Percentiles rank a stretch among this genome's conserved stretches.
Evolutionary conservation across 2,797 vertebrate genomes (phyloP).

Genomic region (Sparus aurata): DNA sequence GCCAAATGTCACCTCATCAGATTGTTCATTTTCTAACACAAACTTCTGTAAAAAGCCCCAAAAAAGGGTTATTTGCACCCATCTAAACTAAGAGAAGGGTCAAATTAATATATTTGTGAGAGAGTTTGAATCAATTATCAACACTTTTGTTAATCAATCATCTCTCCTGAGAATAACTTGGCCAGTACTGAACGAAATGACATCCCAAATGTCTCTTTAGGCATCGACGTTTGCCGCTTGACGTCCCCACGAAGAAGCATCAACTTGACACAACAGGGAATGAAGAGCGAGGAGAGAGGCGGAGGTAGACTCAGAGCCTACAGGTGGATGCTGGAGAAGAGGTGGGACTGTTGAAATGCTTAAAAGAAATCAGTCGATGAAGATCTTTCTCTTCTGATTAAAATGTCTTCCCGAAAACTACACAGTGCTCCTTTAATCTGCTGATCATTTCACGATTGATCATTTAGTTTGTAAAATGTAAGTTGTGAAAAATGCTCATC

Average conservation of each 20-base stretch:
- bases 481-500: too few relatives aligned
- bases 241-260: neutral
- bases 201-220: too few relatives aligned
- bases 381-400: too few relatives aligned
- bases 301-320: neutral
- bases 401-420: too few relatives aligned
- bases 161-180: neutral
- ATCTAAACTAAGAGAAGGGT: neutral
- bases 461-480: too few relatives aligned
- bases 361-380: too few relatives aligned
- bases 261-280: neutral
- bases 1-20: too few relatives aligned
- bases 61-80: neutral
- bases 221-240: neutral
- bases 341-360: neutral
- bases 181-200: neutral
- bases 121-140: neutral
- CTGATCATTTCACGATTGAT: too few relatives aligned
- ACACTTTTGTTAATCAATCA: neutral
- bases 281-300: too few relatives aligned
- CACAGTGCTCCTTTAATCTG: too few relatives aligned
- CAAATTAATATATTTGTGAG: neutral
- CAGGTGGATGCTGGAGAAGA: conserved; percentile 1
- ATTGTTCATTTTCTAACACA: too few relatives aligned
- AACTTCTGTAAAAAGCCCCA: too few relatives aligned